Evolutionary conservation across 1,140 invertebrate species (phyloP).

Genomic region (Parasteatoda tepidariorum): DNA sequence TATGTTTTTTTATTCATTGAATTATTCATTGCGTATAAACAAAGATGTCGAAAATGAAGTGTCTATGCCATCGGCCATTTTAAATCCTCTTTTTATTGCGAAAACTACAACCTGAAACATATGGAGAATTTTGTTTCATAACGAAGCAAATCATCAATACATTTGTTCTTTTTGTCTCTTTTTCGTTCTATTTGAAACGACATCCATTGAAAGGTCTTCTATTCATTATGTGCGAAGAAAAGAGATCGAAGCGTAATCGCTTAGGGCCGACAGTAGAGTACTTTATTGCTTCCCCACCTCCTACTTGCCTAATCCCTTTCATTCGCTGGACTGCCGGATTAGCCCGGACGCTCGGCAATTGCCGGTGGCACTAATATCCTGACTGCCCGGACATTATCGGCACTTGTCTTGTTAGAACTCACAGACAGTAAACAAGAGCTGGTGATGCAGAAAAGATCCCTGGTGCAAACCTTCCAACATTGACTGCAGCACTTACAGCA

Average conservation of each 20-base stretch:
- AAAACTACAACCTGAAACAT: too few relatives aligned
- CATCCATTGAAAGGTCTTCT: too few relatives aligned
- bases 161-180: too few relatives aligned
- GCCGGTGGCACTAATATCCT: neutral
- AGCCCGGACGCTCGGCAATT: neutral
- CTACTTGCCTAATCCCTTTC: neutral
- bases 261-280: neutral
- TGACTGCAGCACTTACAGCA: neutral
- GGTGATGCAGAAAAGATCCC: neutral
- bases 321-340: neutral
- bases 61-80: too few relatives aligned
- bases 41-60: too few relatives aligned
- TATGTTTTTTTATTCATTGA: too few relatives aligned
- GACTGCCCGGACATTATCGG: neutral
- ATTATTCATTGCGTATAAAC: too few relatives aligned
- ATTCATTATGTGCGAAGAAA: too few relatives aligned
- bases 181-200: too few relatives aligned
- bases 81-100: too few relatives aligned
- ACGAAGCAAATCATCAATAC: too few relatives aligned
- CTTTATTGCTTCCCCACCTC: neutral
- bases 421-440: neutral
- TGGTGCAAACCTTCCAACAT: neutral
- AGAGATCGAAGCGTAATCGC: neutral
- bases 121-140: too few relatives aligned
- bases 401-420: neutral